Conservation (phyloP, 2,113 vertebrate species). For the Platichthys stellatus region DNA sequence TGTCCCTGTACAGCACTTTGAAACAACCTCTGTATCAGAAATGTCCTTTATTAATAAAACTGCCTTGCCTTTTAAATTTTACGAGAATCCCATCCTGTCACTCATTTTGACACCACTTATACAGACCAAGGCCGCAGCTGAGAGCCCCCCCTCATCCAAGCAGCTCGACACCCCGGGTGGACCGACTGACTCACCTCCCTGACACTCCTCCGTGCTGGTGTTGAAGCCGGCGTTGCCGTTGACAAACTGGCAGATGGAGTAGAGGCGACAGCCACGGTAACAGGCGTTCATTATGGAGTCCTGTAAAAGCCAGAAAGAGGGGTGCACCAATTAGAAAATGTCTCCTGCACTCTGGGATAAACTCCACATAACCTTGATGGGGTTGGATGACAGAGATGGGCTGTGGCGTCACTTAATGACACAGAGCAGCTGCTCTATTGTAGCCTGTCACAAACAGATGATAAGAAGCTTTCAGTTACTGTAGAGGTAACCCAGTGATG, state of each 20-base stretch:
- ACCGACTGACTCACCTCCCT: slow-evolving; percentile 85
- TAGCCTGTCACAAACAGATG: slow-evolving; percentile 38
- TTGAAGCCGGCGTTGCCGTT: slow-evolving; percentile 90
- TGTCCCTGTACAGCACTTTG: no score
- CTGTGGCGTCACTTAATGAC: slow-evolving; percentile 40
- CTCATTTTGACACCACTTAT: neutral
- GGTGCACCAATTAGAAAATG: slow-evolving; percentile 45
- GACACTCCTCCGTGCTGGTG: slow-evolving; percentile 90
- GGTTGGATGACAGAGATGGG: slow-evolving; percentile 29
- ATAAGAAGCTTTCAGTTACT: slow-evolving; percentile 2
- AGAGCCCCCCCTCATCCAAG: neutral
- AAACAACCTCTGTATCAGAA: no score
- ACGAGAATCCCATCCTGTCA: neutral
- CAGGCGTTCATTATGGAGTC: slow-evolving; percentile 93
- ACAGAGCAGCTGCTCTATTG: slow-evolving; percentile 31
- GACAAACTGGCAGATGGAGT: slow-evolving; percentile 98
- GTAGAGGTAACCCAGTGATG: neutral
- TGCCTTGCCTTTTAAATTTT: no score
- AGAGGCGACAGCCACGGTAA: slow-evolving; percentile 95
- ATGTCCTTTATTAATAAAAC: no score
- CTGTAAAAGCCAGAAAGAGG: slow-evolving; percentile 65
- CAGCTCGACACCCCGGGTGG: neutral
- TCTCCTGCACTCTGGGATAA: slow-evolving; percentile 44
- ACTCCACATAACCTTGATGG: slow-evolving; percentile 23
- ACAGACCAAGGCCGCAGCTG: no score